Evolutionary conservation across 1,140 invertebrate species (phyloP), one percentile per base, ranked within the genome.

Genomic region (Diabrotica undecimpunctata): DNA sequence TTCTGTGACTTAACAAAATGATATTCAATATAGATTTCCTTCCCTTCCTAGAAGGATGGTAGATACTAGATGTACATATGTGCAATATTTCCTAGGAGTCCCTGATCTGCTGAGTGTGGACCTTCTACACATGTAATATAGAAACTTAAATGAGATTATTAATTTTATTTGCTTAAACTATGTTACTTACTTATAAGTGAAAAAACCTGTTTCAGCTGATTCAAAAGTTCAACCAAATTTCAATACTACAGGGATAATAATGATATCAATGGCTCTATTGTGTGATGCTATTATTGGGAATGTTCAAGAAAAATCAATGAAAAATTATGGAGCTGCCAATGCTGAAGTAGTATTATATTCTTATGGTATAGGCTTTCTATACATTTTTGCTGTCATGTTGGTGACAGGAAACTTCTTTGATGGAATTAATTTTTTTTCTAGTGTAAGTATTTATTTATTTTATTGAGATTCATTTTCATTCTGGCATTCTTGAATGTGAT

Each of bases 211-310:
- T 83, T 61, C 94, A 77, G 94, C 95, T 66, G 96, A 98, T 78
- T 95, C 90, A 46, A 86, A 91, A 78, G 85, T 96, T 8, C 93
- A 90, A 25, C 95, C 95, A 25, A 92, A 90, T 72, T 98, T 97
- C 77, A 88, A 95, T 81, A 74, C 87, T 0, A 79, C 88, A 52
- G 92, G 95, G 55, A 88, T 98, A 5, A 73, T 90, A 6, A 89
- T 98, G 82, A 97, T 98, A 81, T 91, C 83, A 54, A 85, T 84
- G 68, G 95, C 96, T 0, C 79, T 98, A 46, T 78, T 95, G 8
- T 96, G 94, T 75, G 96, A 98, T 83, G 95, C 95, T 2, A 84
- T 91, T 37, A 97, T 98, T 72, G 95, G 95, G 50, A 98, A 98
- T 84, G 89, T 97, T 5, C 95, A 98, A 82, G 96, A 98, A 78